These are phyloP conservation scores for Drosophila algonquin DNA, from an alignment of 2,888 invertebrate species.

Conservation along the genomic window DNA sequence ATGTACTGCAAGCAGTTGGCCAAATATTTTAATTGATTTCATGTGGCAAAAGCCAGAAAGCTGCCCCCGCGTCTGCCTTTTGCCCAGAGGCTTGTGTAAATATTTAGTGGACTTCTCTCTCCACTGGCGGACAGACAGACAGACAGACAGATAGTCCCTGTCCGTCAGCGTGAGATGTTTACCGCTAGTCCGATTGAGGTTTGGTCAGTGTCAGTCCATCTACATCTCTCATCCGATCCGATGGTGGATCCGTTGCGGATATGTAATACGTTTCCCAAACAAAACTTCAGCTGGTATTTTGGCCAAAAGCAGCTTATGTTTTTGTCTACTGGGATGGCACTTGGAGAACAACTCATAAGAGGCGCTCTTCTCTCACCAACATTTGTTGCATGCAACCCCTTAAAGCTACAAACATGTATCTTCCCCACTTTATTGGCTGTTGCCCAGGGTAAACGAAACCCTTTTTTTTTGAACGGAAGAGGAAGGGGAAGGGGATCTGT, in stretches of 20 bases:
- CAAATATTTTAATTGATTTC: constrained; percentile 76
- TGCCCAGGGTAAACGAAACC: background rate
- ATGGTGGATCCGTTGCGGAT: no score
- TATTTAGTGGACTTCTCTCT: constrained; percentile 34
- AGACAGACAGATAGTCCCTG: constrained; percentile 22
- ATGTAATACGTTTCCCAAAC: no score
- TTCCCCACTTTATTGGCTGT: background rate
- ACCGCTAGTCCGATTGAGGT: background rate
- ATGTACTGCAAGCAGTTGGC: constrained; percentile 39
- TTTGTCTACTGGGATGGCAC: background rate
- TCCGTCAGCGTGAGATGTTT: constrained; percentile 24
- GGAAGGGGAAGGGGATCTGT: background rate
- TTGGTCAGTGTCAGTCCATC: constrained; percentile 14
- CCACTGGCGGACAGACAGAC: background rate
- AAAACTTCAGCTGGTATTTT: background rate
- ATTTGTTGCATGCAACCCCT: background rate
- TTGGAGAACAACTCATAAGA: background rate
- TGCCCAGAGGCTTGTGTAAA: constrained; percentile 45
- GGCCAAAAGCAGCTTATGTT: background rate
- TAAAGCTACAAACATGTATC: background rate
- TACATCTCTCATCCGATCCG: background rate
- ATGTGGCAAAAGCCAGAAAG: constrained; percentile 47
- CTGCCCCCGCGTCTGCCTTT: background rate
- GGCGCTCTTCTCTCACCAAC: no score
- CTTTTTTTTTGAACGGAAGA: background rate